Percentiles rank a stretch among this genome's conserved stretches.
These are phyloP conservation scores for Strigops habroptila DNA, from an alignment of 2,113 vertebrate species.

Conservation along the genomic window DNA sequence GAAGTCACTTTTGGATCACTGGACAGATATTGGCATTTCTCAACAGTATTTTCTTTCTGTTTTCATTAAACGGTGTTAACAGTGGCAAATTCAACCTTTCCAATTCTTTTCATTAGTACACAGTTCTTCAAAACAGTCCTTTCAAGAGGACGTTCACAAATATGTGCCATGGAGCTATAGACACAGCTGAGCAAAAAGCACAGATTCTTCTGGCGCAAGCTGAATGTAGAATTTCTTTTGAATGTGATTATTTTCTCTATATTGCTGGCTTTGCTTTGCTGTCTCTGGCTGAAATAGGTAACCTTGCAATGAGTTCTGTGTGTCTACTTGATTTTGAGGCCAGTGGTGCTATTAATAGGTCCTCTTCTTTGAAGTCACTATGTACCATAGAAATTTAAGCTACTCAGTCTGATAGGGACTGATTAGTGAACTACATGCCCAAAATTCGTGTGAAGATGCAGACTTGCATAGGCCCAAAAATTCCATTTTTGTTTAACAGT, in stretches of 20 bases:
- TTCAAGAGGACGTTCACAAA: not conserved
- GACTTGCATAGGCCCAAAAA: not conserved
- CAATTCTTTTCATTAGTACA: not conserved
- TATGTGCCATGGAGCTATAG: not conserved
- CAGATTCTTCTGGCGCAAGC: not conserved
- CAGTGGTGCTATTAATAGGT: not conserved
- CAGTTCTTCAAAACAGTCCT: not conserved
- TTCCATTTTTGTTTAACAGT: not conserved
- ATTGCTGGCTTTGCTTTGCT: not conserved
- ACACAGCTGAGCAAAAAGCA: not conserved
- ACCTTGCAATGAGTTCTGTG: not conserved
- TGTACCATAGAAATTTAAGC: not conserved
- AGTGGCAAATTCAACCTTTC: not conserved
- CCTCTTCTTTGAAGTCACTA: not conserved
- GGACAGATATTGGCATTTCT: not conserved
- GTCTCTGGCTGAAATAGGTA: not conserved
- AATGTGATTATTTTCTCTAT: not conserved
- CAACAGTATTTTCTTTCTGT: not conserved
- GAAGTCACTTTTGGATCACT: not conserved
- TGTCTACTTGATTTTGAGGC: not conserved
- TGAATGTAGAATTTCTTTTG: not conserved
- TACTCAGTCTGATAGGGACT: not conserved
- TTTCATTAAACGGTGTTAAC: not conserved
- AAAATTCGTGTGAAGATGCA: not conserved
- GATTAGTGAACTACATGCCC: not conserved